Conservation (phyloP, 2,888 invertebrate species). For the Megastigmus dorsalis region DNA sequence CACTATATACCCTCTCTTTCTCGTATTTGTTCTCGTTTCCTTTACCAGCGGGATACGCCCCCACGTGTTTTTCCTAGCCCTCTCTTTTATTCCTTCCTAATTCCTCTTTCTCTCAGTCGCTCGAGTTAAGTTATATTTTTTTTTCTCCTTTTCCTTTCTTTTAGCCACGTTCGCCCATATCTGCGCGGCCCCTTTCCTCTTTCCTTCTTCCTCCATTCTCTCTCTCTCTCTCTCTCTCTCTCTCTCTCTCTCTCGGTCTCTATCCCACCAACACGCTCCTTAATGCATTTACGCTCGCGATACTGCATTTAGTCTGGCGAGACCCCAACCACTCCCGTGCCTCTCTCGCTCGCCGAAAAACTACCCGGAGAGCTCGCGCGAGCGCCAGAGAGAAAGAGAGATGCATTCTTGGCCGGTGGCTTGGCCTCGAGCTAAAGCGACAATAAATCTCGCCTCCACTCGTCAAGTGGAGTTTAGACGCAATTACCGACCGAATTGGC, state of each 20-base stretch:
- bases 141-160: neutral
- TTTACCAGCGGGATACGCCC: neutral
- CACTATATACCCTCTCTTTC: neutral
- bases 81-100: conserved; percentile 42
- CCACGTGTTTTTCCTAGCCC: conserved; percentile 24
- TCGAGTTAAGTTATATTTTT: conserved; percentile 8
- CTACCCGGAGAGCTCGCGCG: too few species aligned
- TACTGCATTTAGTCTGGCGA: conserved; percentile 30
- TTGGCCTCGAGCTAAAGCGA: neutral
- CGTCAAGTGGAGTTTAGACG: conserved; percentile 49
- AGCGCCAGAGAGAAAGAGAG: neutral
- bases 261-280: neutral
- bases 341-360: neutral
- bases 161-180: neutral
- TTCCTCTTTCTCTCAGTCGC: conserved; percentile 17
- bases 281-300: conserved; percentile 48
- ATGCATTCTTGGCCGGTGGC: conserved; percentile 15
- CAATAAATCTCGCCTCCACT: conserved; percentile 46
- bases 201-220: neutral
- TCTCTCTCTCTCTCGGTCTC: neutral
- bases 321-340: neutral
- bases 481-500: conserved; percentile 44
- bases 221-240: neutral
- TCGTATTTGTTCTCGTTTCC: conserved; percentile 42
- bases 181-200: neutral